Evolutionary conservation across 2,888 invertebrate species (phyloP).

Genomic region (Brachycybe producta): DNA sequence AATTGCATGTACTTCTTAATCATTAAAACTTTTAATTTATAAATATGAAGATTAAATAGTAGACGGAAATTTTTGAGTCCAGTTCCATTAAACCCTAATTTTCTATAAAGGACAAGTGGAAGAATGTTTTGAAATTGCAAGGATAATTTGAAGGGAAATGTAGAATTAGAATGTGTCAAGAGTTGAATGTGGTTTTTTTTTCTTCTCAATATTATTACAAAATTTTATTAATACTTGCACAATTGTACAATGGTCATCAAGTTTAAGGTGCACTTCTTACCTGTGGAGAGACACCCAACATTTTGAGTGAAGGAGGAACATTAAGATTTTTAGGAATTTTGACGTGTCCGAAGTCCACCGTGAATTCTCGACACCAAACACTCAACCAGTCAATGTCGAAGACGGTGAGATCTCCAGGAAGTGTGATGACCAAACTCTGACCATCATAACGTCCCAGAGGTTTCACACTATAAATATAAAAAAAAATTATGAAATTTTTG

Average conservation of each 20-base stretch:
- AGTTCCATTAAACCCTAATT: too few relatives aligned
- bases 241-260: neutral
- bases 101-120: too few relatives aligned
- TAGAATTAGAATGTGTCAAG: too few relatives aligned
- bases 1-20: too few relatives aligned
- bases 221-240: too few relatives aligned
- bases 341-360: conserved; percentile 83
- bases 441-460: conserved; percentile 75
- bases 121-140: too few relatives aligned
- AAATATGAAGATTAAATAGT: too few relatives aligned
- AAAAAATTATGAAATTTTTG: neutral
- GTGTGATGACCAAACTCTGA: conserved; percentile 78
- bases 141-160: too few relatives aligned
- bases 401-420: conserved; percentile 69
- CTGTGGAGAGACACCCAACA: conserved; percentile 88
- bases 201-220: too few relatives aligned
- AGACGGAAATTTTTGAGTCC: too few relatives aligned
- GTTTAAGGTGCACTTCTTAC: conserved; percentile 43
- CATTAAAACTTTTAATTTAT: too few relatives aligned
- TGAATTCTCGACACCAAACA: conserved; percentile 80
- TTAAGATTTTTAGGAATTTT: conserved; percentile 72
- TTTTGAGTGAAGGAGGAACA: conserved; percentile 80
- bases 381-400: conserved; percentile 85
- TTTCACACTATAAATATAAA: conserved; percentile 43
- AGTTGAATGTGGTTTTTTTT: too few relatives aligned